Evolutionary conservation across 2,797 vertebrate genomes (phyloP).

Genomic region (Onychomys torridus): DNA sequence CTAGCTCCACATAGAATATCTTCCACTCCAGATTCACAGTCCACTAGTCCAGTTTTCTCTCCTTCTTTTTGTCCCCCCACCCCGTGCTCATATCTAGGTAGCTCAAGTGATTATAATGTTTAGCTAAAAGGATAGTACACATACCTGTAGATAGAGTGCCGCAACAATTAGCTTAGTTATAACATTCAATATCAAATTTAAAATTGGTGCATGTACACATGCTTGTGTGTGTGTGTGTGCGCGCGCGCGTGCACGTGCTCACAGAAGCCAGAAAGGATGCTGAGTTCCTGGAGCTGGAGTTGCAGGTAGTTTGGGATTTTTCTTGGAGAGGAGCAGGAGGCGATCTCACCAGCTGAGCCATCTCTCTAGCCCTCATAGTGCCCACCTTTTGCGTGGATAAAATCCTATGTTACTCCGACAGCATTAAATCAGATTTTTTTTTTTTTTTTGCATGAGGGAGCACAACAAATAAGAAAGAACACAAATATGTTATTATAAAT

Average conservation of each 20-base stretch:
- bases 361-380: background rate
- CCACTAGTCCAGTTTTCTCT: background rate
- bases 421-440: background rate
- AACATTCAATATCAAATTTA: constrained; percentile 5
- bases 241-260: no score
- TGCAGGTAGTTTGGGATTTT: background rate
- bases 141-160: background rate
- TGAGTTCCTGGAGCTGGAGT: background rate
- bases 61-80: accelerated
- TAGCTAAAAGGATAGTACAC: constrained; percentile 2
- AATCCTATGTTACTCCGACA: background rate
- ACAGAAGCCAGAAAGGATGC: background rate
- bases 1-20: background rate
- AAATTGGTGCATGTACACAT: background rate
- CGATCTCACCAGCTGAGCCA: background rate
- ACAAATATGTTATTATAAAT: constrained; percentile 28
- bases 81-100: background rate
- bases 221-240: no score
- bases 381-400: background rate
- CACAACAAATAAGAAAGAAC: background rate
- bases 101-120: background rate
- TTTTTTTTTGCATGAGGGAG: background rate
- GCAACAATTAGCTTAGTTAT: background rate
- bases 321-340: background rate
- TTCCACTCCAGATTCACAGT: background rate